Conservation (phyloP, 2,113 vertebrate species). For the Mirza zaza region DNA sequence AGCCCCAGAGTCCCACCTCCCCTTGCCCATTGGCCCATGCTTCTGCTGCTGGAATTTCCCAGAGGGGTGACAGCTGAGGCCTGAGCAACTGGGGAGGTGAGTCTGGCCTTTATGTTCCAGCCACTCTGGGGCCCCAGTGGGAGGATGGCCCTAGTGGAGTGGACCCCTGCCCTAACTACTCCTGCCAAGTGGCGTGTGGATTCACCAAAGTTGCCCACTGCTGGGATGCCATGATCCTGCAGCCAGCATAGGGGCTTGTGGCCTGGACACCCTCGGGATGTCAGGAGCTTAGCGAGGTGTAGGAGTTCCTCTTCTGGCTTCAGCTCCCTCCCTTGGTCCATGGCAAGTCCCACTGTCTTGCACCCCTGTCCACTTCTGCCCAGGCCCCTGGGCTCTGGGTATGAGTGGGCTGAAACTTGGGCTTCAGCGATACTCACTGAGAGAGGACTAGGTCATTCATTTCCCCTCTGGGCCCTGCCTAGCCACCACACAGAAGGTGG, state of each 20-base stretch:
- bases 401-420: background rate
- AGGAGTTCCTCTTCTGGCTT: background rate
- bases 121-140: background rate
- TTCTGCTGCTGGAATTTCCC: background rate
- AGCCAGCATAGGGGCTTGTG: background rate
- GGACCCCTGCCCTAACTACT: background rate
- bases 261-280: background rate
- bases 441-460: background rate
- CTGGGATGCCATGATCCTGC: background rate
- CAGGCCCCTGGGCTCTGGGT: background rate
- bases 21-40: conserved; percentile 46
- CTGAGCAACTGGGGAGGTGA: background rate
- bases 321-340: background rate
- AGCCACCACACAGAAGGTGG: background rate
- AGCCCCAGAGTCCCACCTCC: conserved; percentile 55
- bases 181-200: background rate
- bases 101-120: background rate
- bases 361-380: background rate
- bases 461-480: background rate
- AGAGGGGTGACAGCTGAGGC: background rate
- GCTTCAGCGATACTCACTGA: background rate
- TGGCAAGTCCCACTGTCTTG: background rate
- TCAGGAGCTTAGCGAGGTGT: background rate
- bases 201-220: background rate
- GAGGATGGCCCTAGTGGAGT: background rate